Evolutionary conservation across 2,888 invertebrate genomes (phyloP), one percentile per base, ranked within the genome.

Genomic region (Allacma fusca): DNA sequence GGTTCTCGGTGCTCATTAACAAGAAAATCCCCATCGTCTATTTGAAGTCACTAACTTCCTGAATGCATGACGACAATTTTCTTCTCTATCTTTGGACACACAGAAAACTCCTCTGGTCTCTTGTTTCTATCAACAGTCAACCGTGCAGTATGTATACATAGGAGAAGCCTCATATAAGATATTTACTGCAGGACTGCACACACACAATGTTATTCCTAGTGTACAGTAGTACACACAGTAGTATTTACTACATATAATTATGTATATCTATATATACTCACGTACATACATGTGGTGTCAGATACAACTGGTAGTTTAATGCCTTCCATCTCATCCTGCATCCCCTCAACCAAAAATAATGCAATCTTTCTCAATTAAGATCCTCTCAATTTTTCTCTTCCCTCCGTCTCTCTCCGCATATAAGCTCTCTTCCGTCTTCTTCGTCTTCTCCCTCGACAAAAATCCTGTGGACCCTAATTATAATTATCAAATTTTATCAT

Each of bases 401-500:
- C 67, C 24, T 24, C 40, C 44, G 44, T 44, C 50, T 34, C 34
- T 40, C 68, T 65, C 67, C 29, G 29, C 57, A 12, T 50, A 19
- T 50, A 50, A 50, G 50, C 24, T 43, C 70, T 70, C 70, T 70
- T 70, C 50, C 71, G 28, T 57, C 69, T 19, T 69, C 43, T 29
- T 40, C 73, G 24, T 28, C 40, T 62, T 40, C 62, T 59, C 62
- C 28, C 19, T 40, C 73, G 23, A 70, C 62, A 23, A n/a, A 64
- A 19, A 73, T 73, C 73, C 59, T 40, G 62, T 73, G 62, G 40
- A 40, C 40, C 59, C 64, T 73, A 73, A 73, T 73, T 72, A 72
- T 59, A 72, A 72, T 72, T 73, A 73, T 73, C 73, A 73, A 73
- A 73, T 71, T 71, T 71, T 71, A 57, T 57, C 69, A 71, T 71